Evolutionary conservation across 2,113 vertebrate species (phyloP).

Genomic region (Falcunculus frontatus): DNA sequence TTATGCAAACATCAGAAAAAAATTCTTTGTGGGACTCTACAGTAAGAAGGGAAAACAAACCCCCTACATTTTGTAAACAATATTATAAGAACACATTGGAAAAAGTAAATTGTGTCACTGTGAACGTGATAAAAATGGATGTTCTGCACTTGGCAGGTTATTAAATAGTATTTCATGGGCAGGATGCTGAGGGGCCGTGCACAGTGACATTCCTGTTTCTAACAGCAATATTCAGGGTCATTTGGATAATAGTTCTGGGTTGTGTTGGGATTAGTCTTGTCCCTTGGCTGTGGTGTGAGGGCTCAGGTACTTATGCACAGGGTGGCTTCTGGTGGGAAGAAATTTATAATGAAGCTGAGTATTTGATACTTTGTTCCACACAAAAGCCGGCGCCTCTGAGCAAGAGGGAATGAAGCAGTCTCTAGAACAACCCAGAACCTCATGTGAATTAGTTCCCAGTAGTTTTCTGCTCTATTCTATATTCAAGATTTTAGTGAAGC

Average conservation of each 20-base stretch:
- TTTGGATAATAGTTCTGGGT: not conserved
- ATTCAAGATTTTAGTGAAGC: not conserved
- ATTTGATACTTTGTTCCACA: not conserved
- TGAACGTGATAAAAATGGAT: not conserved
- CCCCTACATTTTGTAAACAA: not conserved
- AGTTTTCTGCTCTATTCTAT: not conserved
- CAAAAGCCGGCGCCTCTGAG: not conserved
- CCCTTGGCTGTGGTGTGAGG: not conserved
- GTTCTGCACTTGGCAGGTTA: not conserved
- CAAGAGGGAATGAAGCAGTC: not conserved
- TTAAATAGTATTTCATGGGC: not conserved
- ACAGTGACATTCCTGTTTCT: not conserved
- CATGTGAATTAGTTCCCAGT: not conserved
- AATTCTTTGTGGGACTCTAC: not conserved
- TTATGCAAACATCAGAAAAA: not conserved
- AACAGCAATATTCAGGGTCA: not conserved
- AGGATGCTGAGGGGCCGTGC: rapidly evolving
- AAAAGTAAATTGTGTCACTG: not conserved
- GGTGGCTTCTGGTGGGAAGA: rapidly evolving
- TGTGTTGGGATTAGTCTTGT: not conserved
- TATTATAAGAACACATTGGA: not conserved
- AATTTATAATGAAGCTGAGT: rapidly evolving
- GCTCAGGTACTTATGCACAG: not conserved
- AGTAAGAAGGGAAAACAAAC: not conserved
- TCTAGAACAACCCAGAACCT: not conserved